Conservation (phyloP, 2,888 invertebrate genomes). For the Criorhina ranunculi region DNA sequence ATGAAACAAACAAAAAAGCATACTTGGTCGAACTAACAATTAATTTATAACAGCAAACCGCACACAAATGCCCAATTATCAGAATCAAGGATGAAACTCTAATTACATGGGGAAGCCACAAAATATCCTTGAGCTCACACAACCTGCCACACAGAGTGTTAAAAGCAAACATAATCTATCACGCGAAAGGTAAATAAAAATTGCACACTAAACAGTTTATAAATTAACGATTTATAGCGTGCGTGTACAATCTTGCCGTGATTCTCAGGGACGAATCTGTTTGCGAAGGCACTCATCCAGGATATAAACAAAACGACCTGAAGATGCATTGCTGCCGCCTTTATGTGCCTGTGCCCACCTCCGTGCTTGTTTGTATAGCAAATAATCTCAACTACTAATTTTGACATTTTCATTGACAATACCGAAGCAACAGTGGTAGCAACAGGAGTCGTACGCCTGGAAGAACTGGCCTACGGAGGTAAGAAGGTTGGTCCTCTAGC, state of each 20-base stretch:
- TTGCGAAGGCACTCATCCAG: conserved; percentile 55
- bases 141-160: conserved; percentile 33
- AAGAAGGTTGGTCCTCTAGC: too few species aligned
- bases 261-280: conserved; percentile 36
- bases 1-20: conserved; percentile 19
- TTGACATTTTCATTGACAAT: conserved; percentile 80
- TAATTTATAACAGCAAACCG: conserved; percentile 50
- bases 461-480: conserved; percentile 20
- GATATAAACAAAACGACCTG: conserved; percentile 56
- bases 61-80: conserved; percentile 19
- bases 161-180: conserved; percentile 42
- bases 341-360: conserved; percentile 63
- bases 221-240: conserved; percentile 45
- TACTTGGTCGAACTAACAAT: conserved; percentile 20
- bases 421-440: conserved; percentile 73
- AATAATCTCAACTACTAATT: conserved; percentile 80
- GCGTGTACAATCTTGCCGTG: conserved; percentile 31
- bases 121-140: conserved; percentile 50
- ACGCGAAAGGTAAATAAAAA: conserved; percentile 51
- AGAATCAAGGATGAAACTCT: conserved; percentile 32
- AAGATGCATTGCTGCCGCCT: conserved; percentile 28
- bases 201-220: conserved; percentile 40
- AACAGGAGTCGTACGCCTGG: conserved; percentile 79
- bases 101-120: conserved; percentile 52
- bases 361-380: conserved; percentile 77